Evolutionary conservation across 2,113 vertebrate genomes (phyloP), one percentile per base, ranked within the genome.

Genomic region (Verasper variegatus): DNA sequence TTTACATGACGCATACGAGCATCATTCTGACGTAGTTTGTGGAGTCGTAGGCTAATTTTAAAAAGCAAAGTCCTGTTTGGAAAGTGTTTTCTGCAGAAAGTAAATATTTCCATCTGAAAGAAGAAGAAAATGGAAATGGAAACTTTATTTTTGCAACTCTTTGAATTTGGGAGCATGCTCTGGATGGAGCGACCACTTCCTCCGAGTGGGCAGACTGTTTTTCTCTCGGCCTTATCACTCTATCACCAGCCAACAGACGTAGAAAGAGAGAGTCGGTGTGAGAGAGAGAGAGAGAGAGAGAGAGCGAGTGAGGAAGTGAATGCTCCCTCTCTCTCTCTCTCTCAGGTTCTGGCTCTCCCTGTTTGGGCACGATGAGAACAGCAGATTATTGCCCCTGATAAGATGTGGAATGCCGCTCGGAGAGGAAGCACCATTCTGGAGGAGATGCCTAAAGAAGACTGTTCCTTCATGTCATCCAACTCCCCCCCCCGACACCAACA

Each of bases 311-410:
- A 24, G 86, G 71, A 42, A 42, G 40, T 42, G 40, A 42, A 42
- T 12, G 57, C 67, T 18, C 78, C 42, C 75, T 49, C 47, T 15
- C 47, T 49, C 15, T 49, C 47, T 18, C 47, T 14, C 47, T 47
- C 64, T 74, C 81, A 81, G 60, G 61, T 86, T 84, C 52, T 73
- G 66, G 54, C 90, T 94, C 93, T 92, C 94, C 92, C 91, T 94
- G 94, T 93, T 93, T 91, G 92, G 94, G 93, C 82, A 94, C 76
- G 89, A 86, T 92, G 92, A 86, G 85, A 93, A 77, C 86, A 83
- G 76, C 82, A 93, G 91, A 95, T 94, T 89, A 88, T 85, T 83
- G 80, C 52, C 52, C 57, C 51, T 31, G 86, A 91, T 91, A 93
- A 94, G 89, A 92, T 69, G 90, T 94, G 94, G 75, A 89, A 84